These are phyloP conservation scores for Lumbricus terrestris DNA, from an alignment of 2,888 invertebrate species.

Conservation along the genomic window DNA sequence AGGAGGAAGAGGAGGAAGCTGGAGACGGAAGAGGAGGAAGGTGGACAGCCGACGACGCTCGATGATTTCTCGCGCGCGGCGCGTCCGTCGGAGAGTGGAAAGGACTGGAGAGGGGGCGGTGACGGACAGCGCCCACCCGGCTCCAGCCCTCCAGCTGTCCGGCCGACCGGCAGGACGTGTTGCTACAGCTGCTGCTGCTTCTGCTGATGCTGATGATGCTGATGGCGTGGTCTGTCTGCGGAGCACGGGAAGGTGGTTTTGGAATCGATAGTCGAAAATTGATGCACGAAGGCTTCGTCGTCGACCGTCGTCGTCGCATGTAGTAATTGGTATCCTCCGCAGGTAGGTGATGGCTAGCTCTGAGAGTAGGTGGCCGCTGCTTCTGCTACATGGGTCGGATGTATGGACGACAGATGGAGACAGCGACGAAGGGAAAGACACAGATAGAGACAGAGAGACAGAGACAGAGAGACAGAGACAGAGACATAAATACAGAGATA, in stretches of 20 bases:
- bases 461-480: not conserved
- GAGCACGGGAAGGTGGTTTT: slow-evolving; percentile 5
- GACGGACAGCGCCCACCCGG: not conserved
- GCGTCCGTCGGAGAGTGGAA: not conserved
- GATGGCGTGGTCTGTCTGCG: not conserved
- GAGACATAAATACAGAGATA: not conserved
- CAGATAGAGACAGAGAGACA: not conserved
- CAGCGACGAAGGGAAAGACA: not conserved
- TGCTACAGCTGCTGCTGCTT: not conserved
- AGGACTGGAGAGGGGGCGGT: not conserved
- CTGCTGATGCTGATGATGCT: not conserved
- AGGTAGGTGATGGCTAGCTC: slow-evolving; percentile 3
- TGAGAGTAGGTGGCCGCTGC: not conserved
- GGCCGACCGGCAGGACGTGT: not conserved
- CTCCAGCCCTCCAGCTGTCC: not conserved
- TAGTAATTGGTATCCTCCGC: slow-evolving; percentile 12
- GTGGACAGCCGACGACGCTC: not conserved
- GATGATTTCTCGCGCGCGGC: not conserved
- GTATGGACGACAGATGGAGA: not conserved
- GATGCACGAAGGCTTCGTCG: slow-evolving; percentile 11
- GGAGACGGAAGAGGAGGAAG: no score
- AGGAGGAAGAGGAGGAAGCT: no score
- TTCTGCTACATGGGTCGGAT: slow-evolving; percentile 3
- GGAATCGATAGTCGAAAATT: slow-evolving; percentile 18
- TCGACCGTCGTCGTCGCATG: slow-evolving; percentile 16